Evolutionary conservation across 2,113 vertebrate genomes (phyloP), one percentile per base, ranked within the genome.

Genomic region (Phyllopteryx taeniolatus): DNA sequence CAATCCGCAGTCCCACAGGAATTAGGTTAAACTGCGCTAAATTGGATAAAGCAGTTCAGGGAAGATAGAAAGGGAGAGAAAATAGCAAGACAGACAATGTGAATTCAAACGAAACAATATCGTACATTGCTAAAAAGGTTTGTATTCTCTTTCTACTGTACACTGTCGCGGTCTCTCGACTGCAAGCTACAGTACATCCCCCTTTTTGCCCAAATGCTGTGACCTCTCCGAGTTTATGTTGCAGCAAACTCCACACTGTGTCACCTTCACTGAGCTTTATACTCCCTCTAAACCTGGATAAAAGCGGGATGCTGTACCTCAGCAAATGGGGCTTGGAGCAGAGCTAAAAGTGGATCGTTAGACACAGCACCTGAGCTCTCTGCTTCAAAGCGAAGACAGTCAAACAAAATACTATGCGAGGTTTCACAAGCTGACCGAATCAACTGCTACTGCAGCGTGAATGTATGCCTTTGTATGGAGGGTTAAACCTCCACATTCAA

Each of bases 11-110:
- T 82, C 97, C 97, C 93, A 99, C 97, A 61, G 97, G 97, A 90
- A 99, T 98, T 93, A 99, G 94, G 93, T 99, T 99, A 92, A 98
- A 99, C 93, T 98, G 92, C 87, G 96, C 97, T 99, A 90, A 86
- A 90, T 89, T 78, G 78, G 70, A 87, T 87, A 87, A 83, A 76
- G 90, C 66, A 54, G 49, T 59, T 79, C 54, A 66, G 57, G 74
- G 67, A 79, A 85, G 68, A 63, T 20, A 66, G 44, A 63, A 53
- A 75, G 3, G 67, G 67, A 73, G 27, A 71, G 56, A 47, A 53
- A 66, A 72, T 11, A 73, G 44, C 64, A 65, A 82, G 74, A 76
- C 73, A 85, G 53, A 71, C 46, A 56, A 70, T 61, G 49, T 63
- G 44, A 79, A 70, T 57, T 74, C 46, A 74, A 78, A 71, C 13